A percentile compares a stretch with the other conserved stretches of the same genome.
Conservation (phyloP, 64 coral and sea anemone genomes). For the Catalaphyllia jardinei region DNA sequence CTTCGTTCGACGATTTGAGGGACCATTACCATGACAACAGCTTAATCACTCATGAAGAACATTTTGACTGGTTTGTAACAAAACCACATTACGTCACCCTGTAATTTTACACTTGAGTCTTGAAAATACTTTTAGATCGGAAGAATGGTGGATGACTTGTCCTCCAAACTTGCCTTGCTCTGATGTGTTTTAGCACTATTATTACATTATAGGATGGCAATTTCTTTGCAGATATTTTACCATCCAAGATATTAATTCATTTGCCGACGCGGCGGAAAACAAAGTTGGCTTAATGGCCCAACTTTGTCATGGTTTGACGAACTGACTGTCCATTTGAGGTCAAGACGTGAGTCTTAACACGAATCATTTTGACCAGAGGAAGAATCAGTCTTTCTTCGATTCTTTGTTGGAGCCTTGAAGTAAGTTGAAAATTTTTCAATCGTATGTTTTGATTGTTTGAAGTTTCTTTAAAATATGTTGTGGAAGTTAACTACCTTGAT, state of each 20-base stretch:
- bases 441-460: background rate
- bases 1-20: too few species aligned
- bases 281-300: too few species aligned
- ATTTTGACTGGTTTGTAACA: background rate
- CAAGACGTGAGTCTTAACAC: background rate
- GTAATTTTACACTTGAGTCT: background rate
- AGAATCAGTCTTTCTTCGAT: background rate
- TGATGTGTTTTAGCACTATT: too few species aligned
- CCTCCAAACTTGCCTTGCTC: background rate
- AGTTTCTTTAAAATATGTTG: background rate
- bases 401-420: background rate
- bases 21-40: background rate
- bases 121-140: background rate
- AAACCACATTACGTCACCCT: background rate
- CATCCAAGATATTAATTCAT: too few species aligned
- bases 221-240: too few species aligned
- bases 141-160: background rate
- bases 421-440: background rate
- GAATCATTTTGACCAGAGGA: background rate
- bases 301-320: too few species aligned
- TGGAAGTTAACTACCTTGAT: too few species aligned
- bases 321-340: too few species aligned
- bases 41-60: background rate
- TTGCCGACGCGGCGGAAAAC: too few species aligned
- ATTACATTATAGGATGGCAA: too few species aligned